Conservation (phyloP, 2,888 invertebrate species). For the Hyalella azteca region DNA sequence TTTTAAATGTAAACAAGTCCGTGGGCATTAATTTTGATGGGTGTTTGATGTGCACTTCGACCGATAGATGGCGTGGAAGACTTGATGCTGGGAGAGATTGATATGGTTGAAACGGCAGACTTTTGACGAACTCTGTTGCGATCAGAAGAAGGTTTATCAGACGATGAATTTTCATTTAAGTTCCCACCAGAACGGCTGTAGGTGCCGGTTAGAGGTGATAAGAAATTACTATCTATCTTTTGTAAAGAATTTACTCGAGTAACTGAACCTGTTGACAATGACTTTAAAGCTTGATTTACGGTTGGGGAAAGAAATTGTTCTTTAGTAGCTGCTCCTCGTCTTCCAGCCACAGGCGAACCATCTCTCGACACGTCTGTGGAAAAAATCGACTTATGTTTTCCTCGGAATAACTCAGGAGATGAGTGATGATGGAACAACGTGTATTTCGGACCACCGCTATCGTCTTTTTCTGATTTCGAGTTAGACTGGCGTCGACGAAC, state of each 20-base stretch:
- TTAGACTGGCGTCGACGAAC: neutral
- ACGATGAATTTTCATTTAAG: neutral
- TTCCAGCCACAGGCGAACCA: neutral
- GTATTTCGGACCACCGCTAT: neutral
- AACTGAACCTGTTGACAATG: neutral
- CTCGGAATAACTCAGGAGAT: slow-evolving; percentile 5
- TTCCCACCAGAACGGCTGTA: neutral
- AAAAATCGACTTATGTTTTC: neutral
- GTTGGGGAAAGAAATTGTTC: neutral
- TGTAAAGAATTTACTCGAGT: neutral
- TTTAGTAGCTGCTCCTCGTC: neutral
- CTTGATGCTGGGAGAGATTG: neutral
- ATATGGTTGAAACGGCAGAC: neutral
- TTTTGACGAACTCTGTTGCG: neutral
- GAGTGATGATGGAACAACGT: slow-evolving; percentile 9
- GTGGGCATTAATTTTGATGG: slow-evolving; percentile 10
- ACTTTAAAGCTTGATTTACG: too few relatives aligned
- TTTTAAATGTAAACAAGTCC: slow-evolving; percentile 34
- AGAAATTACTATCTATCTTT: neutral
- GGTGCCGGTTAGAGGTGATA: neutral
- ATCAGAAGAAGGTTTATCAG: neutral
- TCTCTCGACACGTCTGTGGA: neutral
- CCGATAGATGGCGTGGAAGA: neutral
- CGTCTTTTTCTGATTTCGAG: neutral
- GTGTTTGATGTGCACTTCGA: slow-evolving; percentile 1